Evolutionary conservation across 2,113 vertebrate genomes (phyloP), one percentile per base, ranked within the genome.

Genomic region (Corythaixoides concolor): DNA sequence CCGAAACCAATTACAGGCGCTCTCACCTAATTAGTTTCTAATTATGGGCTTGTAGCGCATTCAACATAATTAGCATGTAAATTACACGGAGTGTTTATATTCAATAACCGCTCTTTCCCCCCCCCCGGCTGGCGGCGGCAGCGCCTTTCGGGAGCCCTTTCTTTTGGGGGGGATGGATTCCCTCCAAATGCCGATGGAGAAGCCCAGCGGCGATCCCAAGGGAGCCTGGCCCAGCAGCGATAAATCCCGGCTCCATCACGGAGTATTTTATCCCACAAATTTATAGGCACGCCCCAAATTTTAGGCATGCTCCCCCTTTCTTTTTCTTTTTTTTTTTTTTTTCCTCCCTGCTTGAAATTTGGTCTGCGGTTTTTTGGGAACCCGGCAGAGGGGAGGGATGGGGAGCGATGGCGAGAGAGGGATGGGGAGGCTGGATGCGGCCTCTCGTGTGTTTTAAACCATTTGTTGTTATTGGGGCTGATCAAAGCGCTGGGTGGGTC

Each of bases 11-110:
- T 98, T 98, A 98, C 97, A 98, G 89, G 79, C 67, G 45, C 96
- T 98, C 97, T 98, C 97, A 98, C 97, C 98, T 98, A 98, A 98
- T 98, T 98, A 98, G 97, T 97, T 97, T 97, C 98, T 98, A 98
- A 98, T 98, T 98, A 98, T 94, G 97, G 97, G 96, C 97, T 98
- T 96, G 73, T 96, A 98, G 97, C 94, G 93, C 97, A 97, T 98
- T 98, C 98, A 97, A 97, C 97, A 97, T 98, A 98, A 98, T 98
- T 98, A 98, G 98, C 97, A 98, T 98, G 98, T 98, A 98, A 98
- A 98, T 98, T 98, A 98, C 96, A 97, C 73, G 24, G 73, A 12
- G 28, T 98, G 98, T 98, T 98, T 98, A 98, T 98, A 98, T 98
- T 98, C 98, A 98, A 98, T 98, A 98, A 98, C 97, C 2, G 74